Percentiles rank a stretch among this genome's conserved stretches.
Conservation (phyloP, 2,113 vertebrate genomes). For the Onychorhynchus coronatus region DNA sequence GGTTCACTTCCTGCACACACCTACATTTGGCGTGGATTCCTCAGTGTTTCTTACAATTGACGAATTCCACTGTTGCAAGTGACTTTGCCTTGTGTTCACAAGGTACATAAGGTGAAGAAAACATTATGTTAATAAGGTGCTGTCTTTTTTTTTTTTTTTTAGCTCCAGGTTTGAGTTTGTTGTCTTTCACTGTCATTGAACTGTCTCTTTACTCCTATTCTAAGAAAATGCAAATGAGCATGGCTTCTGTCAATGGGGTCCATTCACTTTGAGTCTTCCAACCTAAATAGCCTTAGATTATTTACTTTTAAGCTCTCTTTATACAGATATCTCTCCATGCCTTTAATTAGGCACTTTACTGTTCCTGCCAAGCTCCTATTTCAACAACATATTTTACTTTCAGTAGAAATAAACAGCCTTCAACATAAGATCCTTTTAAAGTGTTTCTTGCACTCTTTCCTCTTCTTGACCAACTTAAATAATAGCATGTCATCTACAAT, state of each 20-base stretch:
- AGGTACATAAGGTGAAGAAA: not conserved
- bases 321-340: not conserved
- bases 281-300: not conserved
- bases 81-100: not conserved
- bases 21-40: not conserved
- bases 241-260: not conserved
- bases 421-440: not conserved
- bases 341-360: not conserved
- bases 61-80: not conserved
- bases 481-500: not conserved
- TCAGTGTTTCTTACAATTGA: not conserved
- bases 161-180: not conserved
- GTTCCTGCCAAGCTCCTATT: not conserved
- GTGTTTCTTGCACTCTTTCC: not conserved
- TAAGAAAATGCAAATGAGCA: not conserved
- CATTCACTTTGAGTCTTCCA: not conserved
- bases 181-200: constrained; percentile 3
- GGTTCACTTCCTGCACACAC: not conserved
- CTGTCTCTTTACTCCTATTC: not conserved
- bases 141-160: not conserved
- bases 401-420: not conserved
- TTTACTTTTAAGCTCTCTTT: not conserved
- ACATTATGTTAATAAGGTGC: not conserved
- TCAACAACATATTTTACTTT: not conserved
- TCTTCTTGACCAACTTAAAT: not conserved